phyloP scores from a whole-genome alignment of 2,888 invertebrate species.

The Ecliptopera silaceata region DNA sequence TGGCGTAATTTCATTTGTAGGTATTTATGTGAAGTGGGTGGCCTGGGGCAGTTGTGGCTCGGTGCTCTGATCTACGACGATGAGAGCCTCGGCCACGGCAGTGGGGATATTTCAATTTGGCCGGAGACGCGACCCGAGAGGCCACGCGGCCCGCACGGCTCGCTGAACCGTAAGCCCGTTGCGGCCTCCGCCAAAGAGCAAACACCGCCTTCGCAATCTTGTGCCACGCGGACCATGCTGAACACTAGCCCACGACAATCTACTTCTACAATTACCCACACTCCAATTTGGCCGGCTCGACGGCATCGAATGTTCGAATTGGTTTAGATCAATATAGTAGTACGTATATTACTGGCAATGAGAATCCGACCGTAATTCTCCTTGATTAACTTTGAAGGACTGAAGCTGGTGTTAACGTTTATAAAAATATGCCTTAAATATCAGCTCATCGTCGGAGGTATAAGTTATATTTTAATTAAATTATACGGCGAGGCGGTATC shows the following conservation, averaged over 20 bases:
- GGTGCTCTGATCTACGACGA: conserved; percentile 25
- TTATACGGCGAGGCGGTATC: conserved; percentile 51
- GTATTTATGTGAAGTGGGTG: conserved; percentile 46
- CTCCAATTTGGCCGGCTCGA: conserved; percentile 40
- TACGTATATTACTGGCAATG: conserved; percentile 26
- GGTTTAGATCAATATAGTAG: conserved; percentile 30
- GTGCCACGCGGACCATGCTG: conserved; percentile 78
- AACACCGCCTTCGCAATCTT: conserved; percentile 81
- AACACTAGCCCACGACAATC: conserved; percentile 76
- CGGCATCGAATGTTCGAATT: conserved; percentile 17
- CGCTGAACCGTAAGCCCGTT: conserved; percentile 80
- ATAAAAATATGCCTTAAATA: conserved; percentile 4
- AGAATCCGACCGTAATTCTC: conserved; percentile 18
- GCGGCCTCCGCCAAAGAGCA: conserved; percentile 80
- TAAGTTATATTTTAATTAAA: conserved; percentile 46
- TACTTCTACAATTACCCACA: conserved; percentile 71
- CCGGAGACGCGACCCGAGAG: conserved; percentile 79
- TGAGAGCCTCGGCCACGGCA: conserved; percentile 34
- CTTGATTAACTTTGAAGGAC: conserved; percentile 1
- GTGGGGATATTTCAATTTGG: conserved; percentile 82
- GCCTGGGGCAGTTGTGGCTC: conserved; percentile 29
- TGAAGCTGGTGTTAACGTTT: conserved; percentile 1
- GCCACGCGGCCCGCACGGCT: conserved; percentile 74
- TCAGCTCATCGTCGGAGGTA: conserved; percentile 12
- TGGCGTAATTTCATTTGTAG: conserved; percentile 38